A percentile compares a stretch with the other conserved stretches of the same genome.
These are phyloP conservation scores for Arge pagana DNA, from an alignment of 2,888 invertebrate species.

Conservation along the genomic window DNA sequence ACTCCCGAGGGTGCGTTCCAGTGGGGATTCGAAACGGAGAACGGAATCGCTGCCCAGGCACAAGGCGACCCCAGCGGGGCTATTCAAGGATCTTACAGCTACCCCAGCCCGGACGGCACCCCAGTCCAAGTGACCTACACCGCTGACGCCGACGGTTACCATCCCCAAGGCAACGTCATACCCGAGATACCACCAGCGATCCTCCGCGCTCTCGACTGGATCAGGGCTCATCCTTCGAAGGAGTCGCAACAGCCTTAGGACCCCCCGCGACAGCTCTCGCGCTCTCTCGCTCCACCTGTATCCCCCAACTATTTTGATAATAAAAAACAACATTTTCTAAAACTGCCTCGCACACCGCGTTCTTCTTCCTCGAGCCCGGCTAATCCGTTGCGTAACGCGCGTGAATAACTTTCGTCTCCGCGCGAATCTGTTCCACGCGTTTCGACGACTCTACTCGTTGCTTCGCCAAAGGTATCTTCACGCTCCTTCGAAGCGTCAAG, in stretches of 20 bases:
- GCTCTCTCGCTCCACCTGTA: too few species aligned
- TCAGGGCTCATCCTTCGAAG: neutral
- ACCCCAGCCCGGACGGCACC: slow-evolving; percentile 1
- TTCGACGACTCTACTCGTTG: too few species aligned
- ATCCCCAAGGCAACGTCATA: neutral
- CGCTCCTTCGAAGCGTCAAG: too few species aligned
- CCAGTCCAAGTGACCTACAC: neutral
- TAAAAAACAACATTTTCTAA: too few species aligned
- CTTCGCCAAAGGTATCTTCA: too few species aligned
- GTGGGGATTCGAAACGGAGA: neutral
- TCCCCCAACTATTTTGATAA: too few species aligned
- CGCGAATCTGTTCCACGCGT: too few species aligned
- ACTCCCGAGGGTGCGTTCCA: neutral
- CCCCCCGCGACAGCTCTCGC: slow-evolving; percentile 24
- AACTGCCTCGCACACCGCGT: too few species aligned
- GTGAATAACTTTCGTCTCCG: too few species aligned
- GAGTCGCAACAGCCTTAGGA: slow-evolving; percentile 1
- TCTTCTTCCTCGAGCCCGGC: too few species aligned
- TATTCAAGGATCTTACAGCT: slow-evolving; percentile 7
- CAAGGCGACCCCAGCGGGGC: neutral
- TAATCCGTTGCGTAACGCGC: too few species aligned
- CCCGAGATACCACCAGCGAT: neutral
- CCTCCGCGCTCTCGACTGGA: neutral
- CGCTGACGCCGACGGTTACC: slow-evolving; percentile 6
- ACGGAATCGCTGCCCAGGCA: neutral